phyloP scores from a whole-genome alignment of 2,113 vertebrate species.

The Halcyon senegalensis region DNA sequence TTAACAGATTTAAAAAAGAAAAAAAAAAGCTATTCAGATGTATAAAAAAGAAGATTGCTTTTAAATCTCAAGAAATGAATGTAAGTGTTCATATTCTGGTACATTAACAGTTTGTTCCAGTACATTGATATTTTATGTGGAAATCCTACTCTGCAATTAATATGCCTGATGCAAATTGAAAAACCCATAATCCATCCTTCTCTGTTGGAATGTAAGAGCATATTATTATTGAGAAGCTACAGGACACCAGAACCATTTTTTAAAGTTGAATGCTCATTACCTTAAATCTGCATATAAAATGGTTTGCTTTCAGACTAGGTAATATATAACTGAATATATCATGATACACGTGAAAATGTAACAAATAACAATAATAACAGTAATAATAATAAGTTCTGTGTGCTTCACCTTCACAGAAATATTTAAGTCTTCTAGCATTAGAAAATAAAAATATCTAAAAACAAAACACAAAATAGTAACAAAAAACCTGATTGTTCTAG shows the following conservation, averaged over 20 bases:
- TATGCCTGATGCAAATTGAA: constrained; percentile 81
- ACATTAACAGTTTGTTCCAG: constrained; percentile 85
- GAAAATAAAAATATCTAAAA: constrained; percentile 67
- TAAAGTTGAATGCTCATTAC: constrained; percentile 79
- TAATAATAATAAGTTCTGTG: neutral
- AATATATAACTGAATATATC: constrained; percentile 66
- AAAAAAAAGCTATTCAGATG: constrained; percentile 29
- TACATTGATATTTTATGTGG: constrained; percentile 83
- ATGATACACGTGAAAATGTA: constrained; percentile 49
- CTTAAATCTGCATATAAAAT: constrained; percentile 80
- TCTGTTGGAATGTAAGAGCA: constrained; percentile 76
- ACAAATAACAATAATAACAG: constrained; percentile 42
- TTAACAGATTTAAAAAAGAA: constrained; percentile 46
- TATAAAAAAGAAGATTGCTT: constrained; percentile 65
- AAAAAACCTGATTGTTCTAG: constrained; percentile 35
- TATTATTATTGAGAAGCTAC: constrained; percentile 81
- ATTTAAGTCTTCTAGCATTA: constrained; percentile 44
- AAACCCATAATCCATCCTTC: constrained; percentile 81
- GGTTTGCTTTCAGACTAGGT: constrained; percentile 68
- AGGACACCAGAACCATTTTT: constrained; percentile 77
- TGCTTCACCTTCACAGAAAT: constrained; percentile 47
- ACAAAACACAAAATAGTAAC: constrained; percentile 24
- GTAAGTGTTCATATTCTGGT: constrained; percentile 79
- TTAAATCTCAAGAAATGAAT: constrained; percentile 78
- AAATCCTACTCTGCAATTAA: constrained; percentile 82